A percentile compares a stretch with the other conserved stretches of the same genome.
These are phyloP conservation scores for Meganola albula DNA, from an alignment of 2,888 invertebrate genomes.

Conservation along the genomic window DNA sequence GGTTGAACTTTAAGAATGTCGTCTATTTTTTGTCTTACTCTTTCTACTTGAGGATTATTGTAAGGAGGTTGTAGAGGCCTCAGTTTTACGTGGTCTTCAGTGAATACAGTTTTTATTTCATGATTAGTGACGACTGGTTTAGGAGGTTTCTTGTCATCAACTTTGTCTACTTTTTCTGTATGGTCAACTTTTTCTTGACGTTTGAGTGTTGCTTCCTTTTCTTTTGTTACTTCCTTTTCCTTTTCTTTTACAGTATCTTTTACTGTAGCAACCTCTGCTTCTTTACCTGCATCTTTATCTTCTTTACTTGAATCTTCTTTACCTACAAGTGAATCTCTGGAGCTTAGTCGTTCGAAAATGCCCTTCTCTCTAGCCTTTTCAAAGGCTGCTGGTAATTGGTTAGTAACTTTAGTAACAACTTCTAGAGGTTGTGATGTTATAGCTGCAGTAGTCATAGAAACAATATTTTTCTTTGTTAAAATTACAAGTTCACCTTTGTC, in stretches of 20 bases:
- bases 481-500: constrained; percentile 64
- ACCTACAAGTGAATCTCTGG: constrained; percentile 64
- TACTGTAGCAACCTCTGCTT: constrained; percentile 7
- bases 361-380: constrained; percentile 73
- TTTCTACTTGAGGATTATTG: constrained; percentile 69
- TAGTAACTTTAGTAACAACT: constrained; percentile 74
- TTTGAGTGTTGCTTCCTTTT: constrained; percentile 17
- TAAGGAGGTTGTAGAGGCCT: constrained; percentile 65
- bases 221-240: constrained; percentile 16
- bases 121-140: constrained; percentile 32
- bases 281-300: constrained; percentile 27
- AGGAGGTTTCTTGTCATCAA: constrained; percentile 43
- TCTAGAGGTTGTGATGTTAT: constrained; percentile 77
- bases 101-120: constrained; percentile 35
- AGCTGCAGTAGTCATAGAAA: constrained; percentile 78
- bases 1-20: constrained; percentile 62
- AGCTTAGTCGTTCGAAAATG: constrained; percentile 65
- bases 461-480: constrained; percentile 68
- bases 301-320: constrained; percentile 39
- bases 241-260: constrained; percentile 6
- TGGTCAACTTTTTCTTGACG: constrained; percentile 25
- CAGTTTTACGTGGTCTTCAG: constrained; percentile 58
- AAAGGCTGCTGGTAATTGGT: constrained; percentile 67
- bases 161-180: constrained; percentile 35
- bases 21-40: constrained; percentile 68